Evolutionary conservation across 92 coral and sea anemone species (phyloP).

Genomic region (Meandrina meandrites): DNA sequence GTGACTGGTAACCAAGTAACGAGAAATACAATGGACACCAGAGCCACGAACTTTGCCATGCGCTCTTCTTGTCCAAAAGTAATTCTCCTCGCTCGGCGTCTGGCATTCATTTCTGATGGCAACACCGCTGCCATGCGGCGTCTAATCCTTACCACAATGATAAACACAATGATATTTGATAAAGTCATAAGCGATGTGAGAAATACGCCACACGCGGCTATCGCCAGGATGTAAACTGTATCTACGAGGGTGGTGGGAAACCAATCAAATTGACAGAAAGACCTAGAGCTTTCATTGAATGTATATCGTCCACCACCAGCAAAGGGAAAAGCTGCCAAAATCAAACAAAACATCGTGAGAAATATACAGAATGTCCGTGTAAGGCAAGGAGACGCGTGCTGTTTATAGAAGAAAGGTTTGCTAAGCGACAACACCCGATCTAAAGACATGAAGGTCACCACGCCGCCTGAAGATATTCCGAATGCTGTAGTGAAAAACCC

Average conservation of each 20-base stretch:
- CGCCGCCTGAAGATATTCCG: conserved; percentile 65
- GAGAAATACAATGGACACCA: conserved; percentile 58
- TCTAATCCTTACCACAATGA: conserved; percentile 48
- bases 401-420: conserved; percentile 66
- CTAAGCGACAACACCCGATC: conserved; percentile 61
- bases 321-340: conserved; percentile 58
- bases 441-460: conserved; percentile 70
- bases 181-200: conserved; percentile 39
- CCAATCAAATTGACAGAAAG: conserved; percentile 60
- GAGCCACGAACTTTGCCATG: conserved; percentile 76
- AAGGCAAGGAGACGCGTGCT: conserved; percentile 52
- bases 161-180: conserved; percentile 54
- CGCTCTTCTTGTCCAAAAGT: conserved; percentile 62
- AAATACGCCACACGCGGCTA: conserved; percentile 26
- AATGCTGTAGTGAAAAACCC: conserved; percentile 58
- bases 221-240: conserved; percentile 26
- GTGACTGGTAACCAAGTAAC: conserved; percentile 74
- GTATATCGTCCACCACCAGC: conserved; percentile 53
- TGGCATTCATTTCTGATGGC: conserved; percentile 37
- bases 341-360: conserved; percentile 33
- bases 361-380: conserved; percentile 53
- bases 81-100: conserved; percentile 20
- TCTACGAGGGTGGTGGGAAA: conserved; percentile 20
- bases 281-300: conserved; percentile 33
- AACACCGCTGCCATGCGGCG: conserved; percentile 38